phyloP scores from a whole-genome alignment of 2,888 invertebrate species.

The Hedychridium roseum region DNA sequence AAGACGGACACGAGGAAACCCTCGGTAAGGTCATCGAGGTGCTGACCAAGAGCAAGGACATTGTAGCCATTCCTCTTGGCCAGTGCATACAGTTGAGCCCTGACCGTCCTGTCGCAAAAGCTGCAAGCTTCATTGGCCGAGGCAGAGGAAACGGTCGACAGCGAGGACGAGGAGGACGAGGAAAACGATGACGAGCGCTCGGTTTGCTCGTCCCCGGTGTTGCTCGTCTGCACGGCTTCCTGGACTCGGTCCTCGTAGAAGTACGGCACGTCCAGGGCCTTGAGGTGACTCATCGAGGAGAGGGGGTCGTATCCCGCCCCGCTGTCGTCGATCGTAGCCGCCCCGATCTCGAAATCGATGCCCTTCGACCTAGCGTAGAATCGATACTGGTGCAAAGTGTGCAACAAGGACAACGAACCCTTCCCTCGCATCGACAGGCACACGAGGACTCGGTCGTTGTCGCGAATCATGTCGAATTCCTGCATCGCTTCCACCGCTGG shows the following conservation, averaged over 20 bases:
- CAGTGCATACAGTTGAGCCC: conserved; percentile 78
- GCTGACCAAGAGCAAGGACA: conserved; percentile 88
- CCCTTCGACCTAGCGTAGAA: conserved; percentile 79
- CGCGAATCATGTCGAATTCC: conserved; percentile 83
- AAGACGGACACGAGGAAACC: conserved; percentile 84
- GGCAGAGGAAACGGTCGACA: no score
- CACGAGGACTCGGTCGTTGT: conserved; percentile 83
- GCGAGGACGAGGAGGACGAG: no score
- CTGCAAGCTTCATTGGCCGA: conserved; percentile 65
- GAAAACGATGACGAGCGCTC: conserved; percentile 64
- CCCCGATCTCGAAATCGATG: conserved; percentile 76
- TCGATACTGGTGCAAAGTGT: conserved; percentile 85
- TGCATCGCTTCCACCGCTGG: conserved; percentile 82
- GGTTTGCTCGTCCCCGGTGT: conserved; percentile 65
- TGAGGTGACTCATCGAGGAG: conserved; percentile 68
- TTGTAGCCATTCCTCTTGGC: conserved; percentile 83
- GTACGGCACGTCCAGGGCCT: conserved; percentile 68
- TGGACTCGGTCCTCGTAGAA: conserved; percentile 69
- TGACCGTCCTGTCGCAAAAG: conserved; percentile 77
- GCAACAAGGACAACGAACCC: conserved; percentile 84
- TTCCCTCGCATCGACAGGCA: conserved; percentile 83
- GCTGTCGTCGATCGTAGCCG: conserved; percentile 76
- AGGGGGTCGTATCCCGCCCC: conserved; percentile 71
- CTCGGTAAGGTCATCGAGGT: conserved; percentile 84
- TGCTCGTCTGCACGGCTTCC: conserved; percentile 75